Evolutionary conservation across 2,113 vertebrate genomes (phyloP), one percentile per base, ranked within the genome.

Genomic region (Pelobates fuscus): DNA sequence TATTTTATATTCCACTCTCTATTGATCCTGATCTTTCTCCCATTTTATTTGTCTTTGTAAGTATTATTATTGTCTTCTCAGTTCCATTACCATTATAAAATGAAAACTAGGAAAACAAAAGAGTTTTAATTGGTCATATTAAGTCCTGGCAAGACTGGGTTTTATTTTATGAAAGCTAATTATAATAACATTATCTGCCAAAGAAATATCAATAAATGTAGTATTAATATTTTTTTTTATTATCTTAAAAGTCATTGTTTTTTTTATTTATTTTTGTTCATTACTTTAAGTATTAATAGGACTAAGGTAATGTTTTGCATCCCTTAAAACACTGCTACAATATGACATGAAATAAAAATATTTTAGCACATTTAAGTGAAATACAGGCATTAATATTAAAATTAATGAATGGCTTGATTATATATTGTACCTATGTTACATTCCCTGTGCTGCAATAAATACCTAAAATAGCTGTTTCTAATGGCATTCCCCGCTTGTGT

Each of bases 391-490:
- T 49, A 17, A 10, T 18, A 41, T 12, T 43, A n/a, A 20, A 43
- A 65, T 65, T 74, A 66, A 66, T 74, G 52, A 58, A 75, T 21
- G 24, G 54, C 18, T 67, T 24, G 21, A 23, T 67, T 75, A 63
- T 75, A 65, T 29, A 43, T 44, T 25, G 30, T 66, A 65, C 46
- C 24, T 74, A 29, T 57, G 18, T 30, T 44, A n/a, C 26, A 43
- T 15, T 74, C 71, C 49, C 62, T 65, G 1, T 21, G 23, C 63
- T 67, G 57, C 32, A 67, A 65, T 67, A 75, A 75, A 66, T 67
- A 52, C 12, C 54, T 58, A 59, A 44, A 67, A 29, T 75, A 75
- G 67, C 63, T 24, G 52, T 67, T 75, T 60, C 46, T 67, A 67
- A 59, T 59, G 63, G 46, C 67, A 49, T 59, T 17, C 66, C 44